These are phyloP conservation scores for Notothenia rossii DNA, from an alignment of 2,113 vertebrate genomes.

Conservation along the genomic window DNA sequence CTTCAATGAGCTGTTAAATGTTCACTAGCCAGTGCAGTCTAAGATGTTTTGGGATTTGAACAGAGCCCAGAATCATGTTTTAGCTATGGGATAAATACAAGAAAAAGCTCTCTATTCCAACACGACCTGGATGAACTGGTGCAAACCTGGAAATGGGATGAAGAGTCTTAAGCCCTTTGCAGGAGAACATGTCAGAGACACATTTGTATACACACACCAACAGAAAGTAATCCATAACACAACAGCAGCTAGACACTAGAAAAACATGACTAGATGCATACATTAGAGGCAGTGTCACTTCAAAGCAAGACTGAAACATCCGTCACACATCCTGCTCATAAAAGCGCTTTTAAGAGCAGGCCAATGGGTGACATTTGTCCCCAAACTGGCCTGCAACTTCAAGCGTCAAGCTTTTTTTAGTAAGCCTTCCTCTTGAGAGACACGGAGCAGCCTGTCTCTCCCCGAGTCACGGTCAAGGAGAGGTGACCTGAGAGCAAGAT, in stretches of 20 bases:
- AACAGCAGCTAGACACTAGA: conserved; percentile 31
- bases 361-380: conserved; percentile 54
- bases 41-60: neutral
- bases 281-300: conserved; percentile 34
- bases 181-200: neutral
- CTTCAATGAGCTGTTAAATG: neutral
- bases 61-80: neutral
- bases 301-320: conserved; percentile 30
- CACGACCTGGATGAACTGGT: conserved; percentile 1
- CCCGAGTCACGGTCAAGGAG: conserved; percentile 31
- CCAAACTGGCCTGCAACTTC: conserved; percentile 48
- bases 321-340: conserved; percentile 28
- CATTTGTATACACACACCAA: neutral
- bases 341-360: conserved; percentile 62
- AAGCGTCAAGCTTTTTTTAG: conserved; percentile 33
- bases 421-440: conserved; percentile 26
- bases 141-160: neutral
- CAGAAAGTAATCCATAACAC: neutral
- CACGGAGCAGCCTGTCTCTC: neutral
- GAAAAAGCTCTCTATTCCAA: neutral
- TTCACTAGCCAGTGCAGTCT: neutral
- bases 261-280: conserved; percentile 42
- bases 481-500: conserved; percentile 37
- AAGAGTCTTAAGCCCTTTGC: neutral
- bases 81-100: neutral